Base-by-base conservation (phyloP, 2,797 vertebrate genomes). In the Artibeus jamaicensis region DNA sequence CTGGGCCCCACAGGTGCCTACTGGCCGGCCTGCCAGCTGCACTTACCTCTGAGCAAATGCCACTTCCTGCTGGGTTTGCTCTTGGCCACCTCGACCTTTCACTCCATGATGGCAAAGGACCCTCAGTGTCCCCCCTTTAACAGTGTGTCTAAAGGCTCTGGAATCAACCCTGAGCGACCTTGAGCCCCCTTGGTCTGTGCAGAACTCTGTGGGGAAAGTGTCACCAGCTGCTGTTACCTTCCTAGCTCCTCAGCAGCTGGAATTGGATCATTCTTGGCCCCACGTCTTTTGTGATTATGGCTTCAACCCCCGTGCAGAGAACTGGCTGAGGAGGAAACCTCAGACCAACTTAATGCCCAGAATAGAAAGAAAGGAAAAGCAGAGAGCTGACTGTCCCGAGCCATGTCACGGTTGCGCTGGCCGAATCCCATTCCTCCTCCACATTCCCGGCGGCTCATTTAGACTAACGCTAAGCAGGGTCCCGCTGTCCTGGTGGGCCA, bases 381-480 rank as follows among this genome's bases (percentile, higher is more conserved):
- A 42, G 3, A 21, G 59, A 39, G 11, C 4, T 42, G n/a, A 34
- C 78, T 68, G 42, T 62, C 78, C 22, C 1, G 39, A 57, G 50
- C 82, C 37, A 6, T 21, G 73, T 24, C 26, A 68, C 18, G 85
- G 44, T n/a, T 32, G n/a, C 22, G 42, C 15, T 65, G 86, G 71
- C 82, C 73, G 22, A 82, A 21, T 67, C 32, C 29, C 37, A 5
- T 12, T 44, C 39, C 68, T 83, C 10, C 2, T 91, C 65, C 22
- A 32, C 15, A n/a, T 76, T 88, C 53, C 91, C 94, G 94, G 85
- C 71, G 87, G 86, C 95, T 95, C 71, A 55, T 85, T 93, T 95
- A 78, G 81, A 91, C 73, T 42, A 93, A 86, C 50, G 37, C 34
- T 57, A 53, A 87, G 70, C 70, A 14, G 29, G 11, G 59, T 83